These are phyloP conservation scores for Hydrocynus forskahlii DNA, from an alignment of 2,797 vertebrate species.

Conservation along the genomic window DNA sequence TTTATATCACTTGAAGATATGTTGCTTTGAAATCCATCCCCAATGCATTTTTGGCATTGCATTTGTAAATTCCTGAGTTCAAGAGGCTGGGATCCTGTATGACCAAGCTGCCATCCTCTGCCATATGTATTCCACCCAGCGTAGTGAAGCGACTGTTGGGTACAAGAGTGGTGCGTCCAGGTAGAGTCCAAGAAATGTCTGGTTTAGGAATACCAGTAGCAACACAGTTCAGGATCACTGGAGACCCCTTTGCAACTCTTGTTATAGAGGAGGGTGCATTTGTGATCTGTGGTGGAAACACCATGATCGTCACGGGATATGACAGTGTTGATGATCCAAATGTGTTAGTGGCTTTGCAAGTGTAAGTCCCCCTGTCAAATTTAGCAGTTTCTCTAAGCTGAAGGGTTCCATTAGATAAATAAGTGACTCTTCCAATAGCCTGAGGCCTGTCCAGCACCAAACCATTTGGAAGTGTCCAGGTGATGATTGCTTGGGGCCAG, in stretches of 20 bases:
- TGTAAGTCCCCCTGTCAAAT: conserved; percentile 80
- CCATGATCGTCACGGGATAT: conserved; percentile 78
- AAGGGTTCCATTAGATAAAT: conserved; percentile 77
- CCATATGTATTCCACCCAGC: conserved; percentile 78
- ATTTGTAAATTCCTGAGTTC: conserved; percentile 85
- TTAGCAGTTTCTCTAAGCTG: conserved; percentile 72
- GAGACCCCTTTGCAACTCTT: conserved; percentile 70
- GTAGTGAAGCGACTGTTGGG: conserved; percentile 74
- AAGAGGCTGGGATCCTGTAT: conserved; percentile 77
- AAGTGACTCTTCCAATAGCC: conserved; percentile 68
- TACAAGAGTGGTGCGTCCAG: conserved; percentile 79
- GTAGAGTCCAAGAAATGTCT: conserved; percentile 84
- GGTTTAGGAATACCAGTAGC: conserved; percentile 78
- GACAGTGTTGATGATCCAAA: conserved; percentile 76
- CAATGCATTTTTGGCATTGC: conserved; percentile 81
- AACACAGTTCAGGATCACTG: conserved; percentile 73
- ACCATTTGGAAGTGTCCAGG: conserved; percentile 81
- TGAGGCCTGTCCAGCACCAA: conserved; percentile 76
- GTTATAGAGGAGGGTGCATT: conserved; percentile 70
- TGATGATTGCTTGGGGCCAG: conserved; percentile 76
- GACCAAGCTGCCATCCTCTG: conserved; percentile 77
- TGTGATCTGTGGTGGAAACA: conserved; percentile 79
- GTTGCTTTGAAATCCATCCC: conserved; percentile 84
- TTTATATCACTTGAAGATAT: conserved; percentile 80
- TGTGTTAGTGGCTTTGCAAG: conserved; percentile 79